A percentile compares a stretch with the other conserved stretches of the same genome.
Conservation (phyloP, 2,113 vertebrate genomes). For the Boulengeromyrus knoepffleri region DNA sequence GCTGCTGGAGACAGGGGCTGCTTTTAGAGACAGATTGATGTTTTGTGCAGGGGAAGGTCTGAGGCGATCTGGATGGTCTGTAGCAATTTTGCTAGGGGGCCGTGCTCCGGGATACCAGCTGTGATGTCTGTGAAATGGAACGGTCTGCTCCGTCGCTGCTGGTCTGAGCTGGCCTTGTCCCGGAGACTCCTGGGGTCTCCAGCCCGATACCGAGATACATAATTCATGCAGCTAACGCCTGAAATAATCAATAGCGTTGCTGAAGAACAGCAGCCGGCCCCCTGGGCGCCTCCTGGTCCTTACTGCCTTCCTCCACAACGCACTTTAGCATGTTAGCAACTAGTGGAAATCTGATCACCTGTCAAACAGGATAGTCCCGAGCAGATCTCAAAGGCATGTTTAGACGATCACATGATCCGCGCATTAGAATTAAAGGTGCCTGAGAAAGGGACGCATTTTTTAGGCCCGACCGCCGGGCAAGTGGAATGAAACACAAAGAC, state of each 20-base stretch:
- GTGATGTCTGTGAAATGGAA: background rate
- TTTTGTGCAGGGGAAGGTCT: background rate
- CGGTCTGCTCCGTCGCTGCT: background rate
- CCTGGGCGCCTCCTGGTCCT: background rate
- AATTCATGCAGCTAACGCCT: conserved; percentile 12
- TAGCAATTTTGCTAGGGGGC: background rate
- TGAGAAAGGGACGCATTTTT: background rate
- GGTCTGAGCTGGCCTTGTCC: background rate
- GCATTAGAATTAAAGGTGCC: background rate
- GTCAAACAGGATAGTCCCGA: background rate
- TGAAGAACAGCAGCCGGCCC: background rate
- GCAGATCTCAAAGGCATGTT: background rate
- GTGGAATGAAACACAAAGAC: background rate
- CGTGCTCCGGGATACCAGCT: background rate
- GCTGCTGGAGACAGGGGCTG: background rate
- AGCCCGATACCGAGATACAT: background rate
- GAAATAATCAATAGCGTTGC: conserved; percentile 2
- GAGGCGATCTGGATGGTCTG: background rate
- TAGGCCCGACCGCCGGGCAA: background rate
- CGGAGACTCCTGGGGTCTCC: background rate
- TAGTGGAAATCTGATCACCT: background rate
- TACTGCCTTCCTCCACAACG: background rate
- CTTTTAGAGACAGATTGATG: background rate
- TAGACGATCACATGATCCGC: background rate
- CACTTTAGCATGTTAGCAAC: background rate